phyloP scores from a whole-genome alignment of 2,113 vertebrate genomes.

The Pseudopodoces humilis region DNA sequence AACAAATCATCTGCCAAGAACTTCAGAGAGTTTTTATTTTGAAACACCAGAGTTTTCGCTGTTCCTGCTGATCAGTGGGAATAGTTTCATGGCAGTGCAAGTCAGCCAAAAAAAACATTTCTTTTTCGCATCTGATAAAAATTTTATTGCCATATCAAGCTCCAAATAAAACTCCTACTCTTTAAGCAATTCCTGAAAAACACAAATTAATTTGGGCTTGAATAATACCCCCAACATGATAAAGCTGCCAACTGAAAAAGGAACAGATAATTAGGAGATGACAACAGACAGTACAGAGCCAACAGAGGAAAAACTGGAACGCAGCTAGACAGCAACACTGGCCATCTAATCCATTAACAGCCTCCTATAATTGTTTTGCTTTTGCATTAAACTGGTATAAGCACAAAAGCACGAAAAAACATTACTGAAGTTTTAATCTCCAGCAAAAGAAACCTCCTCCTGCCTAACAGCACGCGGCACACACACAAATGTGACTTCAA shows the following conservation, averaged over 20 bases:
- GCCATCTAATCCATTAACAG: conserved; percentile 54
- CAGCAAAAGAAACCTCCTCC: conserved; percentile 39
- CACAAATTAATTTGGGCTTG: conserved; percentile 63
- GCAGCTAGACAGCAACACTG: conserved; percentile 23
- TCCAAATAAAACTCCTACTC: conserved; percentile 55
- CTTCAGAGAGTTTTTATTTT: conserved; percentile 9
- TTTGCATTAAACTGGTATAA: conserved; percentile 41
- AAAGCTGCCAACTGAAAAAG: conserved; percentile 51
- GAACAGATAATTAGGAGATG: conserved; percentile 63
- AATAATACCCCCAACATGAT: conserved; percentile 46
- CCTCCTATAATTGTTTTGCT: conserved; percentile 53
- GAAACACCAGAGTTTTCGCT: neutral
- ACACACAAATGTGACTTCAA: conserved; percentile 44
- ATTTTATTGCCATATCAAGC: conserved; percentile 39
- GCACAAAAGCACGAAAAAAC: conserved; percentile 56
- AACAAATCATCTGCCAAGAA: neutral
- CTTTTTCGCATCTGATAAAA: conserved; percentile 51
- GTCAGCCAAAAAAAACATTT: neutral
- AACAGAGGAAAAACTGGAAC: conserved; percentile 34
- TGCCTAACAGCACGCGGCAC: conserved; percentile 25
- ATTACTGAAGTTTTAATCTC: conserved; percentile 60
- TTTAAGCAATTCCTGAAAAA: conserved; percentile 50
- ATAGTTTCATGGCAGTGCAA: neutral
- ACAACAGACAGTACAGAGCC: conserved; percentile 32
- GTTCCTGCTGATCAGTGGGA: neutral